Evolutionary conservation across 2,888 invertebrate genomes (phyloP).

Genomic region (Drosophila longiperda): DNA sequence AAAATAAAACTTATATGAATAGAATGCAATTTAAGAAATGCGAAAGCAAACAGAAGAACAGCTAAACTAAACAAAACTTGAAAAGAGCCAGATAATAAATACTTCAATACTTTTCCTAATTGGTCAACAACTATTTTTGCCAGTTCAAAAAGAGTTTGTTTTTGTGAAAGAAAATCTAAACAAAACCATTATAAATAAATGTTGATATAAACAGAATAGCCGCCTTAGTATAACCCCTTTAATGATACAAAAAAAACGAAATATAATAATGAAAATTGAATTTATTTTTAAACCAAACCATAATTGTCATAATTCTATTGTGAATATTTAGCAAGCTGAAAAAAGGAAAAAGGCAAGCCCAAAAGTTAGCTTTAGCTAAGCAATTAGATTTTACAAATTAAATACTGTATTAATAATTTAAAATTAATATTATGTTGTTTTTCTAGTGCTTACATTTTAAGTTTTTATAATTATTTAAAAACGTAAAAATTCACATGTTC

Average conservation of each 20-base stretch:
- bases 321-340: not conserved
- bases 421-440: too few species aligned
- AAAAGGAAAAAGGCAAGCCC: too few species aligned
- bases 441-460: too few species aligned
- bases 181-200: not conserved
- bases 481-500: not conserved
- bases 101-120: conserved; percentile 51
- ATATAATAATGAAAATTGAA: not conserved
- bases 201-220: not conserved
- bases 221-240: not conserved
- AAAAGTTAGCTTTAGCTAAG: not conserved
- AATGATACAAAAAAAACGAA: not conserved
- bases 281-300: not conserved
- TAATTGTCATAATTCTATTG: not conserved
- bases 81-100: conserved; percentile 14
- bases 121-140: conserved; percentile 37
- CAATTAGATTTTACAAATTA: not conserved
- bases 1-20: conserved; percentile 21
- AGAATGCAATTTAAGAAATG: conserved; percentile 21
- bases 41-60: conserved; percentile 20
- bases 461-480: too few species aligned
- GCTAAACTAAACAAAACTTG: conserved; percentile 32
- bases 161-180: not conserved
- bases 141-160: not conserved
- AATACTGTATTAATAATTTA: not conserved